These are phyloP conservation scores for Equus przewalskii DNA, from an alignment of 2,113 vertebrate genomes.

Conservation along the genomic window DNA sequence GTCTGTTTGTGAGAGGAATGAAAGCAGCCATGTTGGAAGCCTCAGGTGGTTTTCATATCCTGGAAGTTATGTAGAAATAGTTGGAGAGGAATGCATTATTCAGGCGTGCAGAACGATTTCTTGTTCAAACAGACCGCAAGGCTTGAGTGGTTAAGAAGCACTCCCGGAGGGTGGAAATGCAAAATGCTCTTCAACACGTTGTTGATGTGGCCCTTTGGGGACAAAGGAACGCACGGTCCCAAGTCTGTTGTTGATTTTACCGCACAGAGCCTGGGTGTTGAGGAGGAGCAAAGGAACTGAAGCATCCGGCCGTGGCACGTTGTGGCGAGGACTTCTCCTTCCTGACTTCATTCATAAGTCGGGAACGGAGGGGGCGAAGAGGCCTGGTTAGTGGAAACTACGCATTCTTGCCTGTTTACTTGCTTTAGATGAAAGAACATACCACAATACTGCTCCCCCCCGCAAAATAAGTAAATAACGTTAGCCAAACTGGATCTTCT, in stretches of 20 bases:
- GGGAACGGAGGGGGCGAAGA: background rate
- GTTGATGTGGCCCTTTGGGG: background rate
- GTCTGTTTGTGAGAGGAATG: conserved; percentile 74
- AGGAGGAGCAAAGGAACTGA: background rate
- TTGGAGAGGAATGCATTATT: conserved; percentile 61
- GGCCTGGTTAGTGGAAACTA: background rate
- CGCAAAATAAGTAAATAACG: background rate
- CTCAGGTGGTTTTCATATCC: conserved; percentile 67
- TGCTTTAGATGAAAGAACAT: background rate
- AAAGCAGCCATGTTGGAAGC: conserved; percentile 67
- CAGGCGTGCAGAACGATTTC: conserved; percentile 47
- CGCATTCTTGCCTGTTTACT: background rate
- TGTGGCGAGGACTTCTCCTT: background rate
- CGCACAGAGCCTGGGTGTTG: background rate
- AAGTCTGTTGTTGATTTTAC: background rate
- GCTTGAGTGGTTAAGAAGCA: conserved; percentile 9
- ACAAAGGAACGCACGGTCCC: background rate
- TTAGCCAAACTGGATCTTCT: background rate
- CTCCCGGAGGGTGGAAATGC: conserved; percentile 37
- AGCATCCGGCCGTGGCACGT: background rate
- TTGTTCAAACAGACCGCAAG: conserved; percentile 61
- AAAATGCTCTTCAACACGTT: conserved; percentile 26
- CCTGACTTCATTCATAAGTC: background rate
- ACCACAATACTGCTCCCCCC: background rate
- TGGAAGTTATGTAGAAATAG: conserved; percentile 75